Conservation (phyloP, 2,888 invertebrate genomes). For the Sminthurides aquaticus region DNA sequence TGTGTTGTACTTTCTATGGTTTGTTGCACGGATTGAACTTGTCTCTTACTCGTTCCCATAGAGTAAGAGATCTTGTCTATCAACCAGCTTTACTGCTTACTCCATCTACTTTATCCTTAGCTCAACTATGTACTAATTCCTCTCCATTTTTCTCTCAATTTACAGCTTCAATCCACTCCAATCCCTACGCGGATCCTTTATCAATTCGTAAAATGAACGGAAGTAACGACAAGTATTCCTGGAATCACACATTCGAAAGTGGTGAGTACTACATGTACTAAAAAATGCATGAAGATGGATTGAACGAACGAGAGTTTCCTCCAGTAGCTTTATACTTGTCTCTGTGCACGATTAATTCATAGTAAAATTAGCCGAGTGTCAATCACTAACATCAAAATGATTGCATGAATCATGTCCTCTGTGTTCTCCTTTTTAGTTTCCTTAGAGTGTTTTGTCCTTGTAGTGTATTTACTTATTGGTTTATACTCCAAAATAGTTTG, state of each 20-base stretch:
- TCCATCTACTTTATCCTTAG: not conserved
- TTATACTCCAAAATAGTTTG: too few relatives aligned
- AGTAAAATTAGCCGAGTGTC: too few relatives aligned
- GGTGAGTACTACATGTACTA: conserved; percentile 31
- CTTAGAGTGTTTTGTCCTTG: too few relatives aligned
- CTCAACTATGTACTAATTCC: not conserved
- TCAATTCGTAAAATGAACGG: conserved; percentile 38
- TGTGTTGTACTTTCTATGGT: too few relatives aligned
- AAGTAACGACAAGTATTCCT: conserved; percentile 36
- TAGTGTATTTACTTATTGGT: too few relatives aligned
- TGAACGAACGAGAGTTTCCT: not conserved
- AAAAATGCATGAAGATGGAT: not conserved
- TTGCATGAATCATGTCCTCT: too few relatives aligned
- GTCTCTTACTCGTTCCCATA: too few relatives aligned
- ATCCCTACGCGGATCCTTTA: conserved; percentile 41
- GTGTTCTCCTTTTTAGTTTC: too few relatives aligned
- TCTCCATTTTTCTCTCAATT: conserved; percentile 2
- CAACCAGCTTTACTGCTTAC: too few relatives aligned
- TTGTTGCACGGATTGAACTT: too few relatives aligned
- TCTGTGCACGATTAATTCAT: not conserved
- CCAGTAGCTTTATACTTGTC: not conserved
- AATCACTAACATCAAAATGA: too few relatives aligned
- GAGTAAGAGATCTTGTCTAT: too few relatives aligned
- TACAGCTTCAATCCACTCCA: conserved; percentile 40
- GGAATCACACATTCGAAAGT: conserved; percentile 42